Evolutionary conservation across 2,888 invertebrate genomes (phyloP), one percentile per base, ranked within the genome.

Genomic region (Aphodius sticticus): DNA sequence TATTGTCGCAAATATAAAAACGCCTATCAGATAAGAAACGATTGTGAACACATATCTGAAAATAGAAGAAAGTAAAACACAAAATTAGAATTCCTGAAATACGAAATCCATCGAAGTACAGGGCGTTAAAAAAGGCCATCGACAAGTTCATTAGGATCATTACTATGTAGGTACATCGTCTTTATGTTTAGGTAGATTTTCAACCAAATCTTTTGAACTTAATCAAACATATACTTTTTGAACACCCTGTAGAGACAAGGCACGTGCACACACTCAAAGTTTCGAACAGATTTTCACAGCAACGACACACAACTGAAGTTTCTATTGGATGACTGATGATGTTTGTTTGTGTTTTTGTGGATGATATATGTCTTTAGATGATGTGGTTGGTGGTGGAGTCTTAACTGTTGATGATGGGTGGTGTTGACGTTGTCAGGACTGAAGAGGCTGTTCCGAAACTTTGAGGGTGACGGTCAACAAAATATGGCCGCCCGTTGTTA

Each of bases 1-100:
- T 88, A 98, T 98, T 77, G 98, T 98, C 79, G 98, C 98, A 90
- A 98, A 98, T 90, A 98, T 97, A 92, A 98, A 98, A 83, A 98
- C 98, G 84, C 98, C 98, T 88, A 98, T 98, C 87, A 98, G 92
- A 91, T 98, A 98, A 90, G 98, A 98, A 87, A 97, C 95, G 88
- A 98, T 98, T 84, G 98, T 98, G 91, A 98, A 98, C 88, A 97
- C 93, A 90, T 98, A 98, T 92, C 98, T 98, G 93, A 79, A 92
- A 91, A 84, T 85, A 79, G 83, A 82, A 85, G n/a, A 75, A 38
- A 16, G 77, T 0, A 69, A 76, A 79, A 12, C 69, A 70, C 36
- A 81, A 12, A 69, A 69, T 81, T 74, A 35, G 35, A 71, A 71
- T 69, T 74, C 76, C 7, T 36, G 12, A 53, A 16, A 70, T 76